A percentile compares a stretch with the other conserved stretches of the same genome.
phyloP scores from a whole-genome alignment of 2,888 invertebrate genomes.

The Hyposoter dolosus region DNA sequence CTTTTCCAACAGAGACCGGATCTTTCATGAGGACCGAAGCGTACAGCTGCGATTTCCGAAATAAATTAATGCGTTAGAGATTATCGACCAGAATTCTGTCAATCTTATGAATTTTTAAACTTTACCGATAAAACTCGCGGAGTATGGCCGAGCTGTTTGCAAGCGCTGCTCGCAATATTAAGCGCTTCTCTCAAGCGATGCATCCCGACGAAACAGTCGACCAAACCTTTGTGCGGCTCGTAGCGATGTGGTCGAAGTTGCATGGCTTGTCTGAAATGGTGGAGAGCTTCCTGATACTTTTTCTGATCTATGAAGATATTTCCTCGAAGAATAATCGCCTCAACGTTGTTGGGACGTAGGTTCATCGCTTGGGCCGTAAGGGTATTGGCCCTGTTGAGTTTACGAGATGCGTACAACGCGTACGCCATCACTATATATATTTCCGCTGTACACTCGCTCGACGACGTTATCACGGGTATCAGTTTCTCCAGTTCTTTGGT shows the following conservation, averaged over 20 bases:
- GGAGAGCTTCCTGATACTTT: conserved; percentile 88
- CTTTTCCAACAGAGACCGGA: conserved; percentile 87
- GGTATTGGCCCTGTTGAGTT: conserved; percentile 89
- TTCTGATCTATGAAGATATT: conserved; percentile 88
- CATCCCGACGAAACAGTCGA: conserved; percentile 90
- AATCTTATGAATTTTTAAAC: neutral
- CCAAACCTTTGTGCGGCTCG: conserved; percentile 92
- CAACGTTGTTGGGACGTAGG: conserved; percentile 88
- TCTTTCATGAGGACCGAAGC: conserved; percentile 91
- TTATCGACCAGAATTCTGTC: neutral
- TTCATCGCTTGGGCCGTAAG: conserved; percentile 91
- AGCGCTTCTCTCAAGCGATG: conserved; percentile 90
- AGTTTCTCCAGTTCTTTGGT: conserved; percentile 88
- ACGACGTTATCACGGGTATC: conserved; percentile 85
- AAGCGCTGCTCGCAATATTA: conserved; percentile 89
- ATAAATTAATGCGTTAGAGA: neutral
- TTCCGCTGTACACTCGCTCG: conserved; percentile 87
- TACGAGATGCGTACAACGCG: conserved; percentile 88
- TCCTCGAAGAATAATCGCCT: conserved; percentile 91
- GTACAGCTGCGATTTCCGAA: conserved; percentile 87
- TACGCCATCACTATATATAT: conserved; percentile 93
- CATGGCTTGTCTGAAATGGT: conserved; percentile 89
- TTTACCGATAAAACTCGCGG: conserved; percentile 90
- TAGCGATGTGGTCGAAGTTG: conserved; percentile 88
- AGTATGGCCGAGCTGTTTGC: conserved; percentile 90